Conservation (phyloP, 2,888 invertebrate species). For the Sialis fuliginosa region DNA sequence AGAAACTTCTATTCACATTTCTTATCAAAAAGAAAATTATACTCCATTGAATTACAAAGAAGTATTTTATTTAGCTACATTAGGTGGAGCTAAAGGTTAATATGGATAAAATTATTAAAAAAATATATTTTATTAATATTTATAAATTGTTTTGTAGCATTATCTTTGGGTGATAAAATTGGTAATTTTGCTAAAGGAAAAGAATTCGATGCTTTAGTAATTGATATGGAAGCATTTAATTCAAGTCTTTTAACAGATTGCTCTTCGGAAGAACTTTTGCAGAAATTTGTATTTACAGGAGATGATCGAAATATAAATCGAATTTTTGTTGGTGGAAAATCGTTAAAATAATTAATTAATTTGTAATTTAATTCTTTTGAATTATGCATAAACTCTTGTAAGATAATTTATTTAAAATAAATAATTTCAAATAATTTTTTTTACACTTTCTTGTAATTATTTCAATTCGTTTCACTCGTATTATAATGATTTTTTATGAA, state of each 20-base stretch:
- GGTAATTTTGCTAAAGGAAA: slow-evolving; percentile 71
- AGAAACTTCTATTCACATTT: slow-evolving; percentile 52
- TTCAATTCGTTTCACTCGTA: too few species aligned
- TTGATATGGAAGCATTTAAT: slow-evolving; percentile 37
- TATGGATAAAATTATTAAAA: slow-evolving; percentile 4
- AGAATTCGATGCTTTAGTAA: slow-evolving; percentile 70
- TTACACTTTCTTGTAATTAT: too few species aligned
- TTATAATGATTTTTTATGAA: too few species aligned
- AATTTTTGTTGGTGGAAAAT: slow-evolving; percentile 57
- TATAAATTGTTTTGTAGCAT: slow-evolving; percentile 32
- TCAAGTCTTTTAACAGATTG: slow-evolving; percentile 23
- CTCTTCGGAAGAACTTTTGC: slow-evolving; percentile 39
- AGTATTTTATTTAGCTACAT: slow-evolving; percentile 67
- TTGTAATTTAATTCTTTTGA: too few species aligned
- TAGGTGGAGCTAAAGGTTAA: slow-evolving; percentile 67
- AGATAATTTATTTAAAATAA: too few species aligned
- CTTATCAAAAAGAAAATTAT: slow-evolving; percentile 29
- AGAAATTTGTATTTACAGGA: slow-evolving; percentile 61
- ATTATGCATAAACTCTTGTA: too few species aligned
- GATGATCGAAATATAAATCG: slow-evolving; percentile 66
- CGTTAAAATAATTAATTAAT: slow-evolving; percentile 24
- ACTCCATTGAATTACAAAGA: slow-evolving; percentile 50
- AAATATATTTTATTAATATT: not conserved
- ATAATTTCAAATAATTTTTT: too few species aligned
- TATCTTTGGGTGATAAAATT: slow-evolving; percentile 50